These are phyloP conservation scores for Scaptodrosophila latifasciaeformis DNA, from an alignment of 2,888 invertebrate species.

Conservation along the genomic window DNA sequence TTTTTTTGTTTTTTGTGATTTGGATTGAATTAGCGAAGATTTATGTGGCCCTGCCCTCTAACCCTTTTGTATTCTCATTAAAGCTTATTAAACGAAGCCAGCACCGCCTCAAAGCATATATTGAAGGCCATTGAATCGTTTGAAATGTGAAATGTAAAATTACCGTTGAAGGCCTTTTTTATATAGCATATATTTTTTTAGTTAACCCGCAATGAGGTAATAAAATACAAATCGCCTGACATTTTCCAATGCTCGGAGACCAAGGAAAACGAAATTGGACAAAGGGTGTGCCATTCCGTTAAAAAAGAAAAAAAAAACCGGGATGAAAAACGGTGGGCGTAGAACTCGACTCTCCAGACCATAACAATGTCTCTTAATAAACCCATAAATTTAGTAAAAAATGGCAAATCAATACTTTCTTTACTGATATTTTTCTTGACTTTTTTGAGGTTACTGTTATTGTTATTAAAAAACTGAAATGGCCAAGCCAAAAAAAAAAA, in stretches of 20 bases:
- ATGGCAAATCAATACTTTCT: conserved; percentile 56
- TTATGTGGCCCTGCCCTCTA: conserved; percentile 34
- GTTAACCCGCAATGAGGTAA: conserved; percentile 14
- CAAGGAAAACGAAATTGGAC: neutral
- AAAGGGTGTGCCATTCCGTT: neutral
- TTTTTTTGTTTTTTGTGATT: too few relatives aligned
- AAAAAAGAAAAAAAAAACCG: neutral
- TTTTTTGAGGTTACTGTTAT: conserved; percentile 30
- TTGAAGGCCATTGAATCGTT: too few relatives aligned
- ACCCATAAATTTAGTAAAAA: conserved; percentile 63
- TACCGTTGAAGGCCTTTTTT: too few relatives aligned
- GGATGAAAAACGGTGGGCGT: neutral
- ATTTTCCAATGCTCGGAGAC: neutral
- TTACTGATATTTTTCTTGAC: neutral
- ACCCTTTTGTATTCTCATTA: conserved; percentile 38
- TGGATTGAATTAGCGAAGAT: conserved; percentile 50
- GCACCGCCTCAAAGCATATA: too few relatives aligned
- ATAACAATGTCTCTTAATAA: conserved; percentile 49
- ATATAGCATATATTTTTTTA: too few relatives aligned
- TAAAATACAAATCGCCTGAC: conserved; percentile 48
- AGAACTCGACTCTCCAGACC: neutral
- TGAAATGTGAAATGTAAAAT: too few relatives aligned
- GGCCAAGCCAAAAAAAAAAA: conserved; percentile 19
- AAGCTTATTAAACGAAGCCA: conserved; percentile 44
- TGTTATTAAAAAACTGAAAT: conserved; percentile 59